These are phyloP conservation scores for Sycophila texana DNA, from an alignment of 2,888 invertebrate species.

Conservation along the genomic window DNA sequence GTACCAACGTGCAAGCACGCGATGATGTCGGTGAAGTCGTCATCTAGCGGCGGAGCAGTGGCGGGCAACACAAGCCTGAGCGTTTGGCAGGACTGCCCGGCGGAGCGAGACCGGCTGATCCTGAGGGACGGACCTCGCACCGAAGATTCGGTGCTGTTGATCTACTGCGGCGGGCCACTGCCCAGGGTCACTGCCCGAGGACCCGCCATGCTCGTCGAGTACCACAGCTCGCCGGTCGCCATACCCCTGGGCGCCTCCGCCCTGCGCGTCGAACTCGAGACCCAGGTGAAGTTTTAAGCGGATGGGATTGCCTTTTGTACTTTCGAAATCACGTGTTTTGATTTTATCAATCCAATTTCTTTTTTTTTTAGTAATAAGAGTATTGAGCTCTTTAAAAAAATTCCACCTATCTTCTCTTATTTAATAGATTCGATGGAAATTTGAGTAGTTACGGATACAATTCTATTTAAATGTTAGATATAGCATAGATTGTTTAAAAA, in stretches of 20 bases:
- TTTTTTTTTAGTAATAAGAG: no score
- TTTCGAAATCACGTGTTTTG: no score
- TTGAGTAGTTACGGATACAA: no score
- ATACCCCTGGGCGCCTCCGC: conserved; percentile 86
- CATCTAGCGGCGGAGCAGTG: conserved; percentile 57
- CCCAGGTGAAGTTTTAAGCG: conserved; percentile 76
- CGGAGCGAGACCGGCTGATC: conserved; percentile 88
- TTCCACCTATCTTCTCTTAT: no score
- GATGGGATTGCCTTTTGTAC: no score
- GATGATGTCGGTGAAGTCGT: conserved; percentile 85
- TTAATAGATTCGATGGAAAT: no score
- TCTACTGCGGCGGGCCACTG: conserved; percentile 92
- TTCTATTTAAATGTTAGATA: no score
- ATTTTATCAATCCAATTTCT: no score
- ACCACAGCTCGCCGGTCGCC: conserved; percentile 90
- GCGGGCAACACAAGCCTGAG: conserved; percentile 76
- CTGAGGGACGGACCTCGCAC: conserved; percentile 91
- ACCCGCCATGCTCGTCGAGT: conserved; percentile 90
- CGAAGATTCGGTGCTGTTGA: conserved; percentile 88
- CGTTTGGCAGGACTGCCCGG: conserved; percentile 90
- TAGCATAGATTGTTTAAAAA: no score
- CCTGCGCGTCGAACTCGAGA: conserved; percentile 88
- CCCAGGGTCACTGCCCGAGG: conserved; percentile 86
- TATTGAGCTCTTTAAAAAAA: no score
- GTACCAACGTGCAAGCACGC: conserved; percentile 93